phyloP scores from a whole-genome alignment of 2,113 vertebrate genomes.

The Rhinolophus ferrumequinum region DNA sequence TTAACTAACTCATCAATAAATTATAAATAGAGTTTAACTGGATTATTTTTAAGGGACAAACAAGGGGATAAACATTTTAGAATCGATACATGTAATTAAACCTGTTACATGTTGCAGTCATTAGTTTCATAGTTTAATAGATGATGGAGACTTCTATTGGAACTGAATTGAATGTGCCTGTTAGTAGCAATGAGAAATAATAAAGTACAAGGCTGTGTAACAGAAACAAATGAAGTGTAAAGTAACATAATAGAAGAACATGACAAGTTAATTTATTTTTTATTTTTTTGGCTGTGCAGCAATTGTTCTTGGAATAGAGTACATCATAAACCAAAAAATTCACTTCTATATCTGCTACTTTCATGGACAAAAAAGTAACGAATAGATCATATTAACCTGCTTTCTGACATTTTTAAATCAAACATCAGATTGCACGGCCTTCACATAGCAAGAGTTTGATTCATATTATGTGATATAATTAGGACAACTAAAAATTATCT shows the following conservation, averaged over 20 bases:
- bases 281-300: constrained; percentile 63
- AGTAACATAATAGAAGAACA: constrained; percentile 84
- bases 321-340: constrained; percentile 65
- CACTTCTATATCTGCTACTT: constrained; percentile 73
- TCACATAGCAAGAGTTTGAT: not conserved
- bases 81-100: constrained; percentile 86
- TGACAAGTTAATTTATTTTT: constrained; percentile 76
- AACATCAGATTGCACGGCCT: not conserved
- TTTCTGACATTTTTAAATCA: not conserved
- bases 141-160: constrained; percentile 77
- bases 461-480: not conserved
- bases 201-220: constrained; percentile 80
- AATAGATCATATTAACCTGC: constrained; percentile 38
- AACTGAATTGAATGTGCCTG: constrained; percentile 71
- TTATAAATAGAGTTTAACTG: constrained; percentile 86
- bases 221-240: constrained; percentile 86
- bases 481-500: not conserved
- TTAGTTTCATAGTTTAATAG: constrained; percentile 80
- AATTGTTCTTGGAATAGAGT: constrained; percentile 65
- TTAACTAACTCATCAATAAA: constrained; percentile 88
- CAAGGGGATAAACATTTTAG: constrained; percentile 84
- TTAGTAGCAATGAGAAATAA: constrained; percentile 82
- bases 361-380: constrained; percentile 59
- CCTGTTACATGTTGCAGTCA: constrained; percentile 73
- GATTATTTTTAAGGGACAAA: constrained; percentile 88